These are phyloP conservation scores for Vanessa tameamea DNA, from an alignment of 1,140 invertebrate genomes.

Conservation along the genomic window DNA sequence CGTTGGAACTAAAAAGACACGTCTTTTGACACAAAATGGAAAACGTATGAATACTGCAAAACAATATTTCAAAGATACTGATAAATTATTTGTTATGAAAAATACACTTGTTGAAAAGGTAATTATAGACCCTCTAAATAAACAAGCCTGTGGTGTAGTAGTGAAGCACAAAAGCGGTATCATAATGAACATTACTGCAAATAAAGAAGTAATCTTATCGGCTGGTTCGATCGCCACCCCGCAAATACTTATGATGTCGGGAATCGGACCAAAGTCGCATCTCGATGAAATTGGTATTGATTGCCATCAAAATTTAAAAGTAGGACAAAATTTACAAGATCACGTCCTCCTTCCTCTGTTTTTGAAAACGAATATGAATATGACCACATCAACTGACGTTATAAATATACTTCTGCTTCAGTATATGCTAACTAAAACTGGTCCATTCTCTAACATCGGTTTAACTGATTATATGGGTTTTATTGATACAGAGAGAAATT, in stretches of 20 bases:
- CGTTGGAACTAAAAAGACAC: slow-evolving; percentile 68
- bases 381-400: slow-evolving; percentile 38
- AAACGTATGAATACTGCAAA: slow-evolving; percentile 82
- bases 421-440: slow-evolving; percentile 62
- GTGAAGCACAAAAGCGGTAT: slow-evolving; percentile 53
- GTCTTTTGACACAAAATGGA: slow-evolving; percentile 75
- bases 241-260: slow-evolving; percentile 77
- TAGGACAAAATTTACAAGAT: slow-evolving; percentile 87
- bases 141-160: slow-evolving; percentile 59
- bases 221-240: slow-evolving; percentile 81
- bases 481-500: slow-evolving; percentile 51
- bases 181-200: slow-evolving; percentile 57
- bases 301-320: slow-evolving; percentile 82
- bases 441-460: slow-evolving; percentile 56
- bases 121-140: slow-evolving; percentile 53
- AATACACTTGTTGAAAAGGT: slow-evolving; percentile 55
- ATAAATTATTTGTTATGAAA: slow-evolving; percentile 79
- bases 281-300: slow-evolving; percentile 72
- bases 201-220: slow-evolving; percentile 81
- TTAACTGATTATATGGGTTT: slow-evolving; percentile 64
- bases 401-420: slow-evolving; percentile 50
- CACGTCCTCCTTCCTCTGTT: slow-evolving; percentile 74
- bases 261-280: slow-evolving; percentile 72
- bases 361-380: slow-evolving; percentile 52
- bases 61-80: slow-evolving; percentile 84